Base-by-base conservation (phyloP, 2,113 vertebrate species). In the Lycaon pictus region DNA sequence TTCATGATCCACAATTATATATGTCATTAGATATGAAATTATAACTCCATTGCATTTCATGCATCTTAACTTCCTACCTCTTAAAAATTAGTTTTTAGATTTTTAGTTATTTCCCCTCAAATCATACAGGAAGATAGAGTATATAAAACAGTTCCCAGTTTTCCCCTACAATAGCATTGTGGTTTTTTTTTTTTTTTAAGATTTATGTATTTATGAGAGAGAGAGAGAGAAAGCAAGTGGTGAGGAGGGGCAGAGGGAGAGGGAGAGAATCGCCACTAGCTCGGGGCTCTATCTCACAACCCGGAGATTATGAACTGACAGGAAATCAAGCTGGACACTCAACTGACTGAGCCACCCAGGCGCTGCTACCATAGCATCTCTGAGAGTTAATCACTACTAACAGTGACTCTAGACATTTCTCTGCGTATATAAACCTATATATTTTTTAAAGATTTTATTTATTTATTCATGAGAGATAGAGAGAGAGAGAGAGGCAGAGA, bases 61-160 rank as follows among this genome's bases (percentile, higher is more conserved):
- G 53, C 22, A 87, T 62, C 69, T 81, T 53, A 51, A 55, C 58
- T 94, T 96, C 56, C 11, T n/a, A 72, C 20, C 13, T 71, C 11
- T 9, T 58, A 87, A 93, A 69, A 95, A 65, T 20, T 13, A 51
- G 17, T 35, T 76, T 93, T 60, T 93, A 79, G 53, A 23, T 35
- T 62, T 95, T 81, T 29, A 67, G 88, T 67, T 85, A 53, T 60
- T 60, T 19, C 0, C 29, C 20, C 48, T 7, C 51, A 88, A 85
- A n/a, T 95, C 56, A 86, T 67, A 79, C 16, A 65, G 35, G 72
- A 94, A 88, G 72, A 62, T 16, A 92, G 19, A 96, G n/a, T 63
- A 16, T 53, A 56, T 58, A 56, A 91, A 91, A 93, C 48, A 10
- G 16, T 43, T 67, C 20, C 79, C 67, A 74, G 20, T 80, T 67